Evolutionary conservation across 2,797 vertebrate species (phyloP), one percentile per base, ranked within the genome.

Genomic region (Rhabdophis nuchalis): DNA sequence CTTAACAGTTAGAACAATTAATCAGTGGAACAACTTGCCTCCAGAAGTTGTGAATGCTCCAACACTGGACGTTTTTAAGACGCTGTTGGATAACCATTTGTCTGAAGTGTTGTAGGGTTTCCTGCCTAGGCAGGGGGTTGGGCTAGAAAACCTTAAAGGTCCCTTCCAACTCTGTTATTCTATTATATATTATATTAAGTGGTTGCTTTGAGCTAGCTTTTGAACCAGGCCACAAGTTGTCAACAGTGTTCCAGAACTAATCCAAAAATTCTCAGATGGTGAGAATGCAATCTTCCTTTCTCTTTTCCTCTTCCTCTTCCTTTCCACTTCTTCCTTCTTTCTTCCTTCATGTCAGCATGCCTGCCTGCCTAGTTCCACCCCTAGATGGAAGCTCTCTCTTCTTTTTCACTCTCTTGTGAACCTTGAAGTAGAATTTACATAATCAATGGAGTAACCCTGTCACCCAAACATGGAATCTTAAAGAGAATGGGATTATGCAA

Each of bases 401-500:
- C 98, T 97, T 97, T 98, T 96, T 97, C 98, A 98, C 98, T 97
- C 97, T 97, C 97, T 97, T 96, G 97, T 98, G 98, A 98, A 98
- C 97, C 98, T 98, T 98, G 98, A 98, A 97, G 98, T 96, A 95
- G 96, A 96, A 99, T 99, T 99, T 99, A 96, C 99, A 99, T 99
- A 99, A 99, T 99, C 98, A 97, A 99, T 99, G 98, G 98, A 97
- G 97, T 98, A 98, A 98, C 97, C 98, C 98, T 98, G 98, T 98
- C 98, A 99, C 98, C 98, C 97, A 98, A 98, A 98, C 98, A 97
- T 96, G 97, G 98, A 98, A 98, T 98, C 98, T 98, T 98, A 98
- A 98, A 98, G 97, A 97, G 97, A 98, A 99, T 98, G 98, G 98
- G 98, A 98, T 98, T 98, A 99, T 99, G 99, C 98, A 99, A 98